A percentile compares a stretch with the other conserved stretches of the same genome.
These are phyloP conservation scores for Emys orbicularis DNA, from an alignment of 2,797 vertebrate genomes.

Conservation along the genomic window DNA sequence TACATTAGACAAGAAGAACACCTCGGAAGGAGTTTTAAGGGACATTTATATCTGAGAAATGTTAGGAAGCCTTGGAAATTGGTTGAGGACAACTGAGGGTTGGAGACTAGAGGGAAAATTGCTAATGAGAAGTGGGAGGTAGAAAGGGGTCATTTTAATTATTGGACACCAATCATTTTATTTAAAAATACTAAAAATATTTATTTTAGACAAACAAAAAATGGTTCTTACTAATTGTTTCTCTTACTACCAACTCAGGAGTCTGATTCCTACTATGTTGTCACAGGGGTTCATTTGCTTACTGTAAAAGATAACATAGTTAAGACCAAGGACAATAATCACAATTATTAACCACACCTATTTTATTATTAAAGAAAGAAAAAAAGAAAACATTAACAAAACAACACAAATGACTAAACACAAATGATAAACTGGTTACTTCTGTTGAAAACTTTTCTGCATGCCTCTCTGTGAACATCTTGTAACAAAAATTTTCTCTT, in stretches of 20 bases:
- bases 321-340: not conserved
- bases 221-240: not conserved
- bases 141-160: not conserved
- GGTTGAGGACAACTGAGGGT: not conserved
- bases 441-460: not conserved
- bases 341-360: not conserved
- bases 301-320: not conserved
- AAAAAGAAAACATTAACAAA: not conserved
- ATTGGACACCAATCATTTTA: not conserved
- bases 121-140: not conserved
- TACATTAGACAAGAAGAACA: not conserved
- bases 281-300: not conserved
- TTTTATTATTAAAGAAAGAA: not conserved
- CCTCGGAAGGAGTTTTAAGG: not conserved
- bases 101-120: not conserved
- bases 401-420: not conserved
- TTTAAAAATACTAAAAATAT: not conserved
- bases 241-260: not conserved
- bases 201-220: not conserved
- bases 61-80: not conserved
- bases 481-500: not conserved
- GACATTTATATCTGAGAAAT: not conserved
- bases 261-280: not conserved
- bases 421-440: not conserved
- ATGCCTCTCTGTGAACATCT: not conserved